A percentile compares a stretch with the other conserved stretches of the same genome.
Conservation (phyloP, 1,140 invertebrate genomes). For the Orius insidiosus region DNA sequence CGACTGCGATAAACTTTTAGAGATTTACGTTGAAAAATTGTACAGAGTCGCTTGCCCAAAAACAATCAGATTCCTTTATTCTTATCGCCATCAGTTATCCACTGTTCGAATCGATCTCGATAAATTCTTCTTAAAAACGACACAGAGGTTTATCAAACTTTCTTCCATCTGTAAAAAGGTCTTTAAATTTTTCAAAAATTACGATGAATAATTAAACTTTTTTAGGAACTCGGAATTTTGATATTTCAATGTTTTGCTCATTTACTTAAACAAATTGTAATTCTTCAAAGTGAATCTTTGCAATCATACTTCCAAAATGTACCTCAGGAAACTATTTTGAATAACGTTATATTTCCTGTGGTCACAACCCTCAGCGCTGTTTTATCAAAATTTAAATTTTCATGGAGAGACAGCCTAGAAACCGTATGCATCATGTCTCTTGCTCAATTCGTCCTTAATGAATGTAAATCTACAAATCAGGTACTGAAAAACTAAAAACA, state of each 20-base stretch:
- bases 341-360: not conserved
- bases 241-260: constrained; percentile 3
- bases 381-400: constrained; percentile 8
- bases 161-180: too few relatives aligned
- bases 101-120: too few relatives aligned
- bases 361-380: not conserved
- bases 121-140: too few relatives aligned
- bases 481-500: too few relatives aligned
- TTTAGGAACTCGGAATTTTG: constrained; percentile 2
- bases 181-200: too few relatives aligned
- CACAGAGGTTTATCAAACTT: too few relatives aligned
- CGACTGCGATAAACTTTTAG: too few relatives aligned
- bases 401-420: constrained; percentile 12
- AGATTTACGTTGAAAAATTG: too few relatives aligned
- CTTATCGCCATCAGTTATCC: too few relatives aligned
- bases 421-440: constrained; percentile 3
- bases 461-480: not conserved
- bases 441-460: not conserved
- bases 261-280: not conserved
- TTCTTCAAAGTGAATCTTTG: not conserved
- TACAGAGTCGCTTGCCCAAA: too few relatives aligned
- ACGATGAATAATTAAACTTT: not conserved
- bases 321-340: not conserved
- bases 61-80: too few relatives aligned
- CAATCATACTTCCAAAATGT: not conserved